Conservation (phyloP, 2,888 invertebrate genomes). For the Dicycla oo region DNA sequence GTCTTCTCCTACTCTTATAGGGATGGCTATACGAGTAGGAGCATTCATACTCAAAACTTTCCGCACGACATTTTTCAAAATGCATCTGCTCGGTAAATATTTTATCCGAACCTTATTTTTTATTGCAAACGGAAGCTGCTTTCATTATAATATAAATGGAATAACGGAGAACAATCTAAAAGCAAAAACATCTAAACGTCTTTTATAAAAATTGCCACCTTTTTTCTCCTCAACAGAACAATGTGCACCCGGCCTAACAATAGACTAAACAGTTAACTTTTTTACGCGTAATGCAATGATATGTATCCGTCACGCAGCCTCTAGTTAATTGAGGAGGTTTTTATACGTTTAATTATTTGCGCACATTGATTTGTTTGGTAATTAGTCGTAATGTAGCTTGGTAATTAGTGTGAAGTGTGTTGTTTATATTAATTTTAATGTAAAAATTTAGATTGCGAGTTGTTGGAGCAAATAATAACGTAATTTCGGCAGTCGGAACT, state of each 20-base stretch:
- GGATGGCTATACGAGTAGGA: too few species aligned
- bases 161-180: constrained; percentile 2
- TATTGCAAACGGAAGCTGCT: not conserved
- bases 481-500: too few species aligned
- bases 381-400: constrained; percentile 30
- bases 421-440: not conserved
- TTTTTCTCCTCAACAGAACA: constrained; percentile 21
- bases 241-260: constrained; percentile 54
- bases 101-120: constrained; percentile 1
- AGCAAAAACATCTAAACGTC: not conserved
- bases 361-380: constrained; percentile 49
- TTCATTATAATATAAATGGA: not conserved
- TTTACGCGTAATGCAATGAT: constrained; percentile 58
- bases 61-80: too few species aligned
- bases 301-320: constrained; percentile 61
- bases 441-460: too few species aligned
- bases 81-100: constrained; percentile 25
- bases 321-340: constrained; percentile 49
- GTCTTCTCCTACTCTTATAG: too few species aligned
- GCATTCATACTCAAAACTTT: too few species aligned
- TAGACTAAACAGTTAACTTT: constrained; percentile 63
- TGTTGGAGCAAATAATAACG: too few species aligned
- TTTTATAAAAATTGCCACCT: constrained; percentile 16
- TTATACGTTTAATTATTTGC: constrained; percentile 37
- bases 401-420: not conserved